These are phyloP conservation scores for Koerneria pararmatus DNA, from an alignment of 2,888 invertebrate genomes.

Conservation along the genomic window DNA sequence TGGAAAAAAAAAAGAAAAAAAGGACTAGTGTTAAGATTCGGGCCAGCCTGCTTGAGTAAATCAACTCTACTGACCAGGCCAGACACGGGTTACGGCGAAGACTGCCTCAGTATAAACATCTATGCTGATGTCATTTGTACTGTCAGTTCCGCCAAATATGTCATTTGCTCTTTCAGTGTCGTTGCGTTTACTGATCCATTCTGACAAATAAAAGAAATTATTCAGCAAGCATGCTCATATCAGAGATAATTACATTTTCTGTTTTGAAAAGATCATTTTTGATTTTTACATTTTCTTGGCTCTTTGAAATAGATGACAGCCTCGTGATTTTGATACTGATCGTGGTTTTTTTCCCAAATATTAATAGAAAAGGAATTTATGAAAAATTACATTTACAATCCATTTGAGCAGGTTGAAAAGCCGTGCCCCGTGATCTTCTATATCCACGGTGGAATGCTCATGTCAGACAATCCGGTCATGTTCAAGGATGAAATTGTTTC, in stretches of 20 bases:
- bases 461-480: too few species aligned
- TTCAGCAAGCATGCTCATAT: too few species aligned
- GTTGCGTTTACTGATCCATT: too few species aligned
- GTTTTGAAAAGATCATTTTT: too few species aligned
- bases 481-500: too few species aligned
- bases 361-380: background rate
- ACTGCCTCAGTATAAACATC: constrained; percentile 16
- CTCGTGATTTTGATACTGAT: background rate
- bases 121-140: too few species aligned
- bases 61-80: background rate
- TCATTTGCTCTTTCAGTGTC: too few species aligned
- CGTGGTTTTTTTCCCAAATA: background rate
- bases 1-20: too few species aligned
- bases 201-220: too few species aligned
- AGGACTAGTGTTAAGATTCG: too few species aligned
- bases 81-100: constrained; percentile 9
- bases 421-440: constrained; percentile 15
- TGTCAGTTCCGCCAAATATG: too few species aligned
- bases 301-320: background rate
- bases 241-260: too few species aligned
- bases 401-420: background rate
- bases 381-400: background rate
- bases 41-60: constrained; percentile 9
- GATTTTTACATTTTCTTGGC: background rate
- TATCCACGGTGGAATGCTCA: constrained; percentile 19